A percentile compares a stretch with the other conserved stretches of the same genome.
These are phyloP conservation scores for Pan troglodytes DNA, from an alignment of 2,113 vertebrate genomes.

Conservation along the genomic window NHGRI_mPanTro3-v2.1_pri NC_072414.2:61259501-61260000, in stretches of 20 bases:
- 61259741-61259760: conserved; percentile 85
- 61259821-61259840: conserved; percentile 88
- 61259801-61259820: conserved; percentile 76
- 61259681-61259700: conserved; percentile 75
- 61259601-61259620: conserved; percentile 97
- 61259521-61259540: conserved; percentile 98
- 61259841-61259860: conserved; percentile 99
- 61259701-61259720: conserved; percentile 74
- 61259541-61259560: conserved; percentile 98
- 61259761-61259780: conserved; percentile 87
- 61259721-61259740: conserved; percentile 81
- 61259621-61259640: conserved; percentile 83
- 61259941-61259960: conserved; percentile 94
- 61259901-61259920: conserved; percentile 96
- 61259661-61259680: conserved; percentile 84
- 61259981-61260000: conserved; percentile 99
- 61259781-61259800: conserved; percentile 83
- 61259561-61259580: conserved; percentile 93
- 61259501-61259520: conserved; percentile 86
- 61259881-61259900: conserved; percentile 91
- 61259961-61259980: conserved; percentile 95
- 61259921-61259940: conserved; percentile 98
- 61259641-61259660: conserved; percentile 75
- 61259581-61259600: conserved; percentile 94
- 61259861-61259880: conserved; percentile 93